Percentiles rank a stretch among this genome's conserved stretches.
Conservation (phyloP, 2,888 invertebrate genomes). For the Athrips mouffetella region DNA sequence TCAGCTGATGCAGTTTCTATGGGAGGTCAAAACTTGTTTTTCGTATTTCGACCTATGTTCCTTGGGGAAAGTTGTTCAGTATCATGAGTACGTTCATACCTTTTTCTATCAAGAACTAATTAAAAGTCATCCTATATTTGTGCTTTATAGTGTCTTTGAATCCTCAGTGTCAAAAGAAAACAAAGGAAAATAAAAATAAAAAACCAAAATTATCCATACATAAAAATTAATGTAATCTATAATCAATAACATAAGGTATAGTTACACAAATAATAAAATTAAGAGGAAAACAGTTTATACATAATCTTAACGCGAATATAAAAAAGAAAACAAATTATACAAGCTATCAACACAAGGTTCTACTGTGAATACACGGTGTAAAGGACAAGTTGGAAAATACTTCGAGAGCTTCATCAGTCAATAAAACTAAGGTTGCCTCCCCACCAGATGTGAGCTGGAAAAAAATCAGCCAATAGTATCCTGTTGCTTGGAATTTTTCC, state of each 20-base stretch:
- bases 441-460: no score
- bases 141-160: not conserved
- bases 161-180: not conserved
- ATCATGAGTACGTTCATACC: no score
- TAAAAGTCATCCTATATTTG: not conserved
- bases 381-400: no score
- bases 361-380: constrained; percentile 45
- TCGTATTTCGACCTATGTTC: no score
- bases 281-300: constrained; percentile 77
- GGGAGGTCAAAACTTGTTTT: no score
- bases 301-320: constrained; percentile 74
- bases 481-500: no score
- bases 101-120: no score
- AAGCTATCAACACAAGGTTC: constrained; percentile 71
- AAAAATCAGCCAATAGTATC: no score
- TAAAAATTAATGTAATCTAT: constrained; percentile 78
- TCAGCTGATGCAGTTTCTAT: no score
- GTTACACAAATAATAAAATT: constrained; percentile 78
- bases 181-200: constrained; percentile 38
- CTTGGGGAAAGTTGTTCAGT: no score
- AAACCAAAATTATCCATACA: constrained; percentile 72
- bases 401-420: no score
- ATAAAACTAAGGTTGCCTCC: no score
- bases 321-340: constrained; percentile 74
- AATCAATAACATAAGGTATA: constrained; percentile 76